Evolutionary conservation across 2,888 invertebrate species (phyloP).

Genomic region (Linyphia triangularis): DNA sequence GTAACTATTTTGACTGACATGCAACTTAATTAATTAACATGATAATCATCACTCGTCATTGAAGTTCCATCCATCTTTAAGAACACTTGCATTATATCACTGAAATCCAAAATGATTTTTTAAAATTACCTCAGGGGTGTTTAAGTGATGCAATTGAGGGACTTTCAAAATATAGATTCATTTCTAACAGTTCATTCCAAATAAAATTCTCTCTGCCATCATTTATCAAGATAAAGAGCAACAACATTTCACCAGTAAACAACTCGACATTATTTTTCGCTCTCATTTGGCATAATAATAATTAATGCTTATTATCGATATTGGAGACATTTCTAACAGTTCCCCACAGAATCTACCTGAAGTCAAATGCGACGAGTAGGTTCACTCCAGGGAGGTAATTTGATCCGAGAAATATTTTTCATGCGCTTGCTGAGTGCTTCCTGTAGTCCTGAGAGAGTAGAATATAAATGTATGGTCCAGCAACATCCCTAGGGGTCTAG

Average conservation of each 20-base stretch:
- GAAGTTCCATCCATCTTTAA: too few relatives aligned
- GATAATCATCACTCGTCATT: too few relatives aligned
- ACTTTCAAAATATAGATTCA: too few relatives aligned
- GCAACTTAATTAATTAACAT: background rate
- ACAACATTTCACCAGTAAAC: background rate
- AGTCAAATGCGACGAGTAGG: background rate
- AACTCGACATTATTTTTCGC: background rate
- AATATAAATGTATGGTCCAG: slow-evolving; percentile 53
- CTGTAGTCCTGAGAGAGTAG: slow-evolving; percentile 23
- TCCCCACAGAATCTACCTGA: background rate
- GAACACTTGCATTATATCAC: too few relatives aligned
- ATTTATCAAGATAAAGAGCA: too few relatives aligned
- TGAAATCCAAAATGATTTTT: too few relatives aligned
- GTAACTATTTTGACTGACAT: background rate
- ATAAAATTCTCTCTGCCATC: too few relatives aligned
- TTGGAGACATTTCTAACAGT: background rate
- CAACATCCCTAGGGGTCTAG: slow-evolving; percentile 2
- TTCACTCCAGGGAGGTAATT: slow-evolving; percentile 42
- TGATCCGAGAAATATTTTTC: slow-evolving; percentile 53
- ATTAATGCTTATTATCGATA: background rate
- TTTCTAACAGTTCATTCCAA: too few relatives aligned
- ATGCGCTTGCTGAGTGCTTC: slow-evolving; percentile 49
- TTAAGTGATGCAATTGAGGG: too few relatives aligned
- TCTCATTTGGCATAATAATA: background rate
- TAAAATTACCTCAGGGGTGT: too few relatives aligned